Conservation (phyloP, 2,113 vertebrate species). For the Pollachius pollachius region DNA sequence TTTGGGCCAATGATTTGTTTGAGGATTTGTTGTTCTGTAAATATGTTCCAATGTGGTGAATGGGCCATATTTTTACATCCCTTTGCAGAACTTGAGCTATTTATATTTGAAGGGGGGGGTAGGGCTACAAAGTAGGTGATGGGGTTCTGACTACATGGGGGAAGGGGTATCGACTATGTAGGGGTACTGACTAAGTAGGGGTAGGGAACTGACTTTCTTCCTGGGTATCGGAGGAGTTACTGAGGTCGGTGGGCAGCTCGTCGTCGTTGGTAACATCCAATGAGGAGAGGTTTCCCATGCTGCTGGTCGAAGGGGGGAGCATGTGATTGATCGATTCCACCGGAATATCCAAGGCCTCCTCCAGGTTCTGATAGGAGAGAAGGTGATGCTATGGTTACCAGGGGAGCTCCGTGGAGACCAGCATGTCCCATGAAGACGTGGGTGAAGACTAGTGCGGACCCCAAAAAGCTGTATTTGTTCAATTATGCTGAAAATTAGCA, state of each 20-base stretch:
- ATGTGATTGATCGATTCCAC: slow-evolving; percentile 77
- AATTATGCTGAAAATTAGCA: not conserved
- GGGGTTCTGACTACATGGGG: no score
- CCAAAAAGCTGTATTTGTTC: no score
- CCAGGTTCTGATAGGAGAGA: slow-evolving; percentile 67
- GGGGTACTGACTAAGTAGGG: no score
- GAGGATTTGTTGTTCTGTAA: no score
- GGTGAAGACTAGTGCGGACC: not conserved
- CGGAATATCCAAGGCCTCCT: slow-evolving; percentile 73
- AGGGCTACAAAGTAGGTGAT: no score
- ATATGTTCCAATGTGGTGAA: no score
- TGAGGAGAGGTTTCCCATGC: slow-evolving; percentile 75
- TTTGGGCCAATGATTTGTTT: no score
- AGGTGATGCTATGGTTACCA: slow-evolving; percentile 5
- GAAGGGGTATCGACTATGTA: no score
- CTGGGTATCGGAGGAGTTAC: slow-evolving; percentile 86
- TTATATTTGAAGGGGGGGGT: no score
- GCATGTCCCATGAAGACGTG: slow-evolving; percentile 48
- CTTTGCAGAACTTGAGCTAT: no score
- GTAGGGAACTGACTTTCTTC: slow-evolving; percentile 79
- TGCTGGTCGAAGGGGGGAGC: slow-evolving; percentile 57
- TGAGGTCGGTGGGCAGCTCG: slow-evolving; percentile 85
- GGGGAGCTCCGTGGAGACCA: slow-evolving; percentile 27
- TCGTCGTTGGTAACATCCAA: slow-evolving; percentile 83
- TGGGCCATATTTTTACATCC: no score